phyloP scores from a whole-genome alignment of 2,113 vertebrate genomes.

The Lophochroa leadbeateri region DNA sequence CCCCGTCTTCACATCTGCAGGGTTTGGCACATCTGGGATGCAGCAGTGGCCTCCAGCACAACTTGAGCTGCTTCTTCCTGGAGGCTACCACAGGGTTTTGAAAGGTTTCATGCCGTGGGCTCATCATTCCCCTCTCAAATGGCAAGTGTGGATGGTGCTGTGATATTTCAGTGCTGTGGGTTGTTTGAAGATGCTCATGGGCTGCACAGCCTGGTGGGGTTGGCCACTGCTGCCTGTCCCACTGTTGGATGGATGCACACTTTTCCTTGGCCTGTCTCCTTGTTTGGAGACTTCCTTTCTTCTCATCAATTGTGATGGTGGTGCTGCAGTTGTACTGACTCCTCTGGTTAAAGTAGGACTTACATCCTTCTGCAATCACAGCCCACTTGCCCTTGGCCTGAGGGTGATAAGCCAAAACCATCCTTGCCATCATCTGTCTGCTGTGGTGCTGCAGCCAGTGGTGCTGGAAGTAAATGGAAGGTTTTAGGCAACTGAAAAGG shows the following conservation, averaged over 20 bases:
- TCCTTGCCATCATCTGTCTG: neutral
- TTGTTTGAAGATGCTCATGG: neutral
- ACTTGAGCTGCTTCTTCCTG: neutral
- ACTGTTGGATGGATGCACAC: neutral
- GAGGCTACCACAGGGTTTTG: neutral
- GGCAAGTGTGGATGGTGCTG: neutral
- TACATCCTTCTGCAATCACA: neutral
- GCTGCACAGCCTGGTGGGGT: neutral
- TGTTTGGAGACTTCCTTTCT: neutral
- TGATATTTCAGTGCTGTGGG: neutral
- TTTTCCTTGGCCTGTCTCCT: neutral
- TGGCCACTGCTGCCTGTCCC: neutral
- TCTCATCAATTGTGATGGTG: rapidly evolving
- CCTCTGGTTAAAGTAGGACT: neutral
- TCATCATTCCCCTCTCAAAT: neutral
- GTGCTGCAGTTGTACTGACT: neutral
- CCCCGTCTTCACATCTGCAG: neutral
- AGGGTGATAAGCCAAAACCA: rapidly evolving
- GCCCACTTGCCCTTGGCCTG: rapidly evolving
- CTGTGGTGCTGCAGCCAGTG: neutral
- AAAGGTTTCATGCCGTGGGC: neutral
- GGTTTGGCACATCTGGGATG: neutral
- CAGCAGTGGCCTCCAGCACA: neutral
- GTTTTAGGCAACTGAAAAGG: slow-evolving; percentile 38
- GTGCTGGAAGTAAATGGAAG: neutral